Percentiles rank a stretch among this genome's conserved stretches.
These are phyloP conservation scores for Lasioglossum oenotherae DNA, from an alignment of 2,888 invertebrate species.

Conservation along the genomic window DNA sequence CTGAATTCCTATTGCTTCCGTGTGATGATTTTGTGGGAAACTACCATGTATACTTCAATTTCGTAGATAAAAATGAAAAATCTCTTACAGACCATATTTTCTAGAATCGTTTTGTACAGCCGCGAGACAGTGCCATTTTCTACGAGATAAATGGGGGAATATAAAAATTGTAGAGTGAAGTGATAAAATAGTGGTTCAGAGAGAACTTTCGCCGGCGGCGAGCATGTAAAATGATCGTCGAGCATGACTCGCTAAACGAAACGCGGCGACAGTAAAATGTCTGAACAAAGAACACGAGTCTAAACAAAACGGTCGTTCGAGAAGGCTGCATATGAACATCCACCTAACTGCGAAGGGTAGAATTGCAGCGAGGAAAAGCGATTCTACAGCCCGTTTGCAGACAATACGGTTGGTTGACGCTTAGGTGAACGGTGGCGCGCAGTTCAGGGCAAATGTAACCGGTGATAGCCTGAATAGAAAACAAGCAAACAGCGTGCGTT, in stretches of 20 bases:
- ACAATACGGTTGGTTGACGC: neutral
- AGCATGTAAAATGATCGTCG: neutral
- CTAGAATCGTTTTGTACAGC: neutral
- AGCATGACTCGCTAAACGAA: constrained; percentile 1
- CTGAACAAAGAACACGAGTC: neutral
- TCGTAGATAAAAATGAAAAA: neutral
- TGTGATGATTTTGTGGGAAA: no score
- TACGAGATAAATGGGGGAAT: neutral
- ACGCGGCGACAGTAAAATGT: constrained; percentile 2
- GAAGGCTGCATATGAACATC: neutral
- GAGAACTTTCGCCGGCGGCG: neutral
- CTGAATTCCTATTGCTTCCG: neutral
- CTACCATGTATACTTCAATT: no score
- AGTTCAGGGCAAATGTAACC: neutral
- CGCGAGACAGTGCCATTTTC: neutral
- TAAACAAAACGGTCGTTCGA: neutral
- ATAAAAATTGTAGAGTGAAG: neutral
- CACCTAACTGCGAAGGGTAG: neutral
- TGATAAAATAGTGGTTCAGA: constrained; percentile 2
- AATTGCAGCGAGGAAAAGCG: neutral
- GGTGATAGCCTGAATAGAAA: constrained; percentile 13
- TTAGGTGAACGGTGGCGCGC: neutral
- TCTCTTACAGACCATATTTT: neutral
- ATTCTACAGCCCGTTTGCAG: neutral
- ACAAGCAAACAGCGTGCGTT: neutral